phyloP scores from a whole-genome alignment of 1,140 invertebrate species.

The Uloborus diversus region DNA sequence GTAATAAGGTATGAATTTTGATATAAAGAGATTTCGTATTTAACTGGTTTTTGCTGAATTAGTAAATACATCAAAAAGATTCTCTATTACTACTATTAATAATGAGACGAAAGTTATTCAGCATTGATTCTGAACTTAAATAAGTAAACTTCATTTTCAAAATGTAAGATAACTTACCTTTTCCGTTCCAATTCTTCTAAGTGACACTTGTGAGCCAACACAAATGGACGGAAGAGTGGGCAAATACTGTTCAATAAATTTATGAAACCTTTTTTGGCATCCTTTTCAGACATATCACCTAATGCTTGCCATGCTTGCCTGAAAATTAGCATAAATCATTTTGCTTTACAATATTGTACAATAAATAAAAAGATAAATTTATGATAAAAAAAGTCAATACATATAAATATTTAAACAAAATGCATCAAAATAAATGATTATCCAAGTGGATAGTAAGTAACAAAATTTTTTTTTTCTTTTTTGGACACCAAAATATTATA shows the following conservation, averaged over 20 bases:
- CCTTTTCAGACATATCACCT: constrained; percentile 82
- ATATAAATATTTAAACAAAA: not conserved
- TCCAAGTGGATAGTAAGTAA: no score
- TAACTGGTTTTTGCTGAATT: no score
- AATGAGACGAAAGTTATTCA: not conserved
- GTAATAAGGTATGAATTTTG: no score
- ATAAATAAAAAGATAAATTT: no score
- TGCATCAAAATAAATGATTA: not conserved
- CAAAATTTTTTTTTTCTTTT: constrained; percentile 70
- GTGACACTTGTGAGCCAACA: constrained; percentile 90
- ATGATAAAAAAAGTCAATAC: not conserved
- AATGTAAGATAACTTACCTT: constrained; percentile 70
- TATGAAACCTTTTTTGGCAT: constrained; percentile 92
- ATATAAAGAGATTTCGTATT: no score
- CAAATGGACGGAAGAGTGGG: constrained; percentile 87
- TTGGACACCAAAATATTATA: constrained; percentile 88
- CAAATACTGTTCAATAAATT: constrained; percentile 86
- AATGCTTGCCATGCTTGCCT: constrained; percentile 88
- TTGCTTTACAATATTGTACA: not conserved
- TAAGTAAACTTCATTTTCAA: no score
- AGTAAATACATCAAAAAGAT: no score
- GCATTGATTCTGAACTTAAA: not conserved
- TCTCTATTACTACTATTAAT: no score
- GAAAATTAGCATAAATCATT: constrained; percentile 7
- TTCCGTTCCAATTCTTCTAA: constrained; percentile 77